Conservation (phyloP, 2,888 invertebrate genomes). For the Caprella mutica region DNA sequence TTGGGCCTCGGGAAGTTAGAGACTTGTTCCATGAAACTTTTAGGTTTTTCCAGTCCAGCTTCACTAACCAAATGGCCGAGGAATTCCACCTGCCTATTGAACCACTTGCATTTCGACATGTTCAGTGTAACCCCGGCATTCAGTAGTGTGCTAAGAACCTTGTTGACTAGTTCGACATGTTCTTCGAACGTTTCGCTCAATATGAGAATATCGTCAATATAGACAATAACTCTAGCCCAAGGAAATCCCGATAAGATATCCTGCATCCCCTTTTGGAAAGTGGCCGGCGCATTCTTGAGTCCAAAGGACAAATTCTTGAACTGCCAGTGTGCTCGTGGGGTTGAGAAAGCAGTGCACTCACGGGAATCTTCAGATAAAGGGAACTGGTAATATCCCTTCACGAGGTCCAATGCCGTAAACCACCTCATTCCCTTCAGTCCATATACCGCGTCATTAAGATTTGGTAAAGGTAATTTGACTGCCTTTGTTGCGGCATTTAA, state of each 20-base stretch:
- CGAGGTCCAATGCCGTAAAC: slow-evolving; percentile 2
- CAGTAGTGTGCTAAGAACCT: background rate
- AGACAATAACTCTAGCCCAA: background rate
- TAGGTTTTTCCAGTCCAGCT: background rate
- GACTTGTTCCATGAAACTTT: background rate
- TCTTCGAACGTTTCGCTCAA: background rate
- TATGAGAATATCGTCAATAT: slow-evolving; percentile 1
- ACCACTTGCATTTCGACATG: background rate
- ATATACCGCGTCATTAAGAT: slow-evolving; percentile 1
- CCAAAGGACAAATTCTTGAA: background rate
- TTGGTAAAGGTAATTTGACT: background rate
- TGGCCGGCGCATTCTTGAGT: background rate
- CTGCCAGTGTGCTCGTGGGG: background rate
- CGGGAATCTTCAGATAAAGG: background rate
- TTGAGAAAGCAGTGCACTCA: background rate
- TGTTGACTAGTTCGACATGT: background rate
- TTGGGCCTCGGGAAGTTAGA: background rate
- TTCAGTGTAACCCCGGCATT: background rate
- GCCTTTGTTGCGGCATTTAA: background rate
- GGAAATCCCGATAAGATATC: background rate
- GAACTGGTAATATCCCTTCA: background rate
- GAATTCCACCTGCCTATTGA: background rate
- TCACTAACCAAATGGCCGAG: background rate
- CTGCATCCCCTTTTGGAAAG: slow-evolving; percentile 1
- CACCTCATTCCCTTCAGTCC: slow-evolving; percentile 1